Evolutionary conservation across 1,140 invertebrate genomes (phyloP), one percentile per base, ranked within the genome.

Genomic region (Nephotettix cincticeps): DNA sequence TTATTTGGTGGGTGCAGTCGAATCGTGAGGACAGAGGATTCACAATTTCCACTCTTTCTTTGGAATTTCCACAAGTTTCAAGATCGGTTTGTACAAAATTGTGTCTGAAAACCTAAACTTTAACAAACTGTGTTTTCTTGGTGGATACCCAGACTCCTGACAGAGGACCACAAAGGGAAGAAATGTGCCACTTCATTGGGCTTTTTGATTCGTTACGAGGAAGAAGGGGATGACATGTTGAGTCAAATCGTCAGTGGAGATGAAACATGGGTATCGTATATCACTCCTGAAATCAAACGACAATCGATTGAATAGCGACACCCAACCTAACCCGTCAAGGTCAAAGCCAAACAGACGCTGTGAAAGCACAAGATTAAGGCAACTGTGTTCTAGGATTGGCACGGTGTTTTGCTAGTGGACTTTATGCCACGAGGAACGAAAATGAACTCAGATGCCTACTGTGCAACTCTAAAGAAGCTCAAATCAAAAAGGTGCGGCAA

Each of bases 361-460:
- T 68, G 25, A 30, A 45, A 17, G 19, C 40, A 14, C 19, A 74
- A 76, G 68, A 71, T 75, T 66, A 74, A 75, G 71, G 71, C 70
- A 54, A 74, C 70, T 13, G 71, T 74, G 32, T 76, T 76, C 51
- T 74, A 77, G 77, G 68, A 78, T 68, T 63, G 68, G 30, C 71
- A 77, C 67, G 75, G 72, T 66, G 66, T 79, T 43, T 27, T 78
- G 9, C 71, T 78, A 70, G 69, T 73, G 69, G 75, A 79, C 61
- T 75, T 73, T 69, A 58, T 79, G 23, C 45, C 72, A 51, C 61
- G 64, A 23, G 75, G 75, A 47, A 45, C 66, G 70, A 77, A 75
- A 23, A 69, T 78, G 1, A 77, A 73, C 69, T 67, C 69, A 28
- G 74, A 70, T 32, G 36, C 71, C 17, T 79, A 77, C 56, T 73